Percentiles rank a stretch among this genome's conserved stretches.
Conservation (phyloP, 2,797 vertebrate genomes). For the Xyrichtys novacula region DNA sequence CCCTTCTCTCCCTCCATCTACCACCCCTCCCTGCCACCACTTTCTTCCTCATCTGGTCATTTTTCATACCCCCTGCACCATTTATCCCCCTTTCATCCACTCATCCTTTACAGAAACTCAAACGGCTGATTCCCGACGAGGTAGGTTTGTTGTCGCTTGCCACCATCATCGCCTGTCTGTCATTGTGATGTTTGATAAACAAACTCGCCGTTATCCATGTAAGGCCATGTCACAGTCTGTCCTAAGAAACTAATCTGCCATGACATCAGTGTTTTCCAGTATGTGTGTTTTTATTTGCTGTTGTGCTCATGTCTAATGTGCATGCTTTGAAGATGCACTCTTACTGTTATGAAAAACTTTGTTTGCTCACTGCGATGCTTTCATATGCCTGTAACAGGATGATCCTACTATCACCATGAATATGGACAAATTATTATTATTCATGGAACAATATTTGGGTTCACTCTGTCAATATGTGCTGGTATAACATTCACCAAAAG, state of each 20-base stretch:
- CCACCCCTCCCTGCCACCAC: constrained; percentile 16
- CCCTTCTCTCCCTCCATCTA: constrained; percentile 41
- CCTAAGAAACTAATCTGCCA: constrained; percentile 27
- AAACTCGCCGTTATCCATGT: constrained; percentile 19
- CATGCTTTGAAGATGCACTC: constrained; percentile 27
- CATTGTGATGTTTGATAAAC: constrained; percentile 29
- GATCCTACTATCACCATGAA: background rate
- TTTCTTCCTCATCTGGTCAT: constrained; percentile 19
- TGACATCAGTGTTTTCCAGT: constrained; percentile 37
- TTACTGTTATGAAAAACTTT: constrained; percentile 32
- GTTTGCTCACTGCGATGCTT: constrained; percentile 30
- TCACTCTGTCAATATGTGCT: constrained; percentile 31
- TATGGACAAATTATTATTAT: constrained; percentile 10
- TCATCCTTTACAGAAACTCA: constrained; percentile 74
- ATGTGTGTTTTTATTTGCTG: constrained; percentile 29
- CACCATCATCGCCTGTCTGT: constrained; percentile 22
- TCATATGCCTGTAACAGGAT: background rate
- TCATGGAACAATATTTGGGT: background rate
- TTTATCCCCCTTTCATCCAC: constrained; percentile 20
- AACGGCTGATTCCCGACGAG: constrained; percentile 84
- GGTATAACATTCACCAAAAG: constrained; percentile 4
- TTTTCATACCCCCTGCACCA: constrained; percentile 11
- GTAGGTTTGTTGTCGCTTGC: constrained; percentile 68
- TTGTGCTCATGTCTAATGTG: constrained; percentile 26
- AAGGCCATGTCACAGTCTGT: constrained; percentile 29